phyloP scores from a whole-genome alignment of 2,113 vertebrate genomes.

The Amblyornis subalaris region DNA sequence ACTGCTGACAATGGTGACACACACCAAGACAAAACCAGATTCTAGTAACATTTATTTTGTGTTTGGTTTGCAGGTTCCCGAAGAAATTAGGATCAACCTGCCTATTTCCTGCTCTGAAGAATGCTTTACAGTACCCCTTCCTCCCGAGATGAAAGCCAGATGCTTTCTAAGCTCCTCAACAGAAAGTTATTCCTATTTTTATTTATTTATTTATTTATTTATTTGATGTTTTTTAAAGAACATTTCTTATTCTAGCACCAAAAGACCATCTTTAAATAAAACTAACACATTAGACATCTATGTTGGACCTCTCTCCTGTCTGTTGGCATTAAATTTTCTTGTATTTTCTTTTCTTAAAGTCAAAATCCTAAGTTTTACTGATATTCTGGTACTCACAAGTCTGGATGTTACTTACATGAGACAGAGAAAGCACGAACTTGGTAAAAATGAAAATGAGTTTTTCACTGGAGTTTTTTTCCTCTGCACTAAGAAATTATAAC shows the following conservation, averaged over 20 bases:
- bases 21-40: background rate
- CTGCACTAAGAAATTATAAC: background rate
- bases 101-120: background rate
- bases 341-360: constrained; percentile 16
- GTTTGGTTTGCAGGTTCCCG: constrained; percentile 47
- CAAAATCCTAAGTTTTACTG: constrained; percentile 10
- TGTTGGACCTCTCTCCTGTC: constrained; percentile 47
- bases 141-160: constrained; percentile 26
- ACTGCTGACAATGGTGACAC: background rate
- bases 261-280: constrained; percentile 60
- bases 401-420: background rate
- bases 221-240: constrained; percentile 55
- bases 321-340: constrained; percentile 29
- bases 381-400: background rate
- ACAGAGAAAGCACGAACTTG: background rate
- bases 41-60: background rate
- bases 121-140: constrained; percentile 18
- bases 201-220: constrained; percentile 73
- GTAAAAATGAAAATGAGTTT: background rate
- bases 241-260: constrained; percentile 61
- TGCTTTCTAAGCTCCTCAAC: constrained; percentile 14
- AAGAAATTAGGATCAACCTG: constrained; percentile 25
- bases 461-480: background rate
- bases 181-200: constrained; percentile 58
- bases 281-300: constrained; percentile 40